phyloP scores from a whole-genome alignment of 2,113 vertebrate genomes.

The Acanthochromis polyacanthus region DNA sequence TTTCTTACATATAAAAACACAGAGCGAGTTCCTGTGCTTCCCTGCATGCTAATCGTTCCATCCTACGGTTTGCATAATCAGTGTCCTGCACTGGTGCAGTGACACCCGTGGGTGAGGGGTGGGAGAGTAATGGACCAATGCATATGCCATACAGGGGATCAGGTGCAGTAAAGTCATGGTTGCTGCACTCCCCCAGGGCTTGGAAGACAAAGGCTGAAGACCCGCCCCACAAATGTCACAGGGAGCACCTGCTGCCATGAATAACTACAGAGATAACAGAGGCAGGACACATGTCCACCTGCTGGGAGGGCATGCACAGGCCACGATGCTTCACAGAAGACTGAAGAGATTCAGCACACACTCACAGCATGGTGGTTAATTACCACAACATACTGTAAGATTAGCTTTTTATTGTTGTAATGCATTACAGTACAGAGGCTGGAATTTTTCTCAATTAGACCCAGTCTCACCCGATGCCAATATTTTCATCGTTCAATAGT shows the following conservation, averaged over 20 bases:
- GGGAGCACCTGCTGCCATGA: conserved; percentile 78
- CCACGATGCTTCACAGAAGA: conserved; percentile 45
- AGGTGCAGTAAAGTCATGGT: conserved; percentile 73
- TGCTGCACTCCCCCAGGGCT: conserved; percentile 61
- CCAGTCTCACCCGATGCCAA: background rate
- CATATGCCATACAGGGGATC: conserved; percentile 67
- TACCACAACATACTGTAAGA: conserved; percentile 44
- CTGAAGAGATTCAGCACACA: conserved; percentile 48
- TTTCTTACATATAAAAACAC: conserved; percentile 69
- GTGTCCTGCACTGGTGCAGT: conserved; percentile 51
- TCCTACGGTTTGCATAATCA: conserved; percentile 69
- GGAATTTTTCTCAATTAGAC: background rate
- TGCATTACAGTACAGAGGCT: background rate
- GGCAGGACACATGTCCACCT: conserved; percentile 70
- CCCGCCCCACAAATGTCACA: conserved; percentile 78
- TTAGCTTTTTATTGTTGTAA: background rate
- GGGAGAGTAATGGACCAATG: conserved; percentile 68
- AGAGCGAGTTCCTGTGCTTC: conserved; percentile 33
- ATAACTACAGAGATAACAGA: conserved; percentile 73
- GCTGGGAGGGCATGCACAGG: conserved; percentile 72
- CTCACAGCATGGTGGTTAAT: conserved; percentile 56
- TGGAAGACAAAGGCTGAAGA: conserved; percentile 78
- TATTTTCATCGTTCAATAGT: background rate
- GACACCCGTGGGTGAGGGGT: conserved; percentile 21
- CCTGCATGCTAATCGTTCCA: conserved; percentile 56